Evolutionary conservation across 2,113 vertebrate species (phyloP).

Genomic region (Microcebus jonahi): DNA sequence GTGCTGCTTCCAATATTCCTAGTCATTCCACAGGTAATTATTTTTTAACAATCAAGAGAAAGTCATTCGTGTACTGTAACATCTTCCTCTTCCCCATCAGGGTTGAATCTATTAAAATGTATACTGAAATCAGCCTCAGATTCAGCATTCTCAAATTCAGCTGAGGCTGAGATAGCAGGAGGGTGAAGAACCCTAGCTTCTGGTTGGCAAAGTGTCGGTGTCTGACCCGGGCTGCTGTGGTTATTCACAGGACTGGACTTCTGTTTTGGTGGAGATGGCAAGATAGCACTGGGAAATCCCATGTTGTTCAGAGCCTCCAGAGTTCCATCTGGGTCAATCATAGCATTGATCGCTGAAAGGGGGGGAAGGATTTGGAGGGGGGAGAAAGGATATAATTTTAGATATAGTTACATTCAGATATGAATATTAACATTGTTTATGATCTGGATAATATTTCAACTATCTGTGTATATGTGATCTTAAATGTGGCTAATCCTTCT

Average conservation of each 20-base stretch:
- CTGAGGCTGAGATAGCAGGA: slow-evolving; percentile 69
- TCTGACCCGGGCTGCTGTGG: slow-evolving; percentile 78
- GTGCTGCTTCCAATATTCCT: slow-evolving; percentile 75
- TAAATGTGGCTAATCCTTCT: not conserved
- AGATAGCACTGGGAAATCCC: slow-evolving; percentile 87
- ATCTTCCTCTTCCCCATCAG: slow-evolving; percentile 92
- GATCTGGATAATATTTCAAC: not conserved
- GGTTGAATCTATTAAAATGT: slow-evolving; percentile 91
- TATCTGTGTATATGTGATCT: not conserved
- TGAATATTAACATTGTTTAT: not conserved
- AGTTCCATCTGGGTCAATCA: slow-evolving; percentile 98
- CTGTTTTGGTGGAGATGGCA: slow-evolving; percentile 86
- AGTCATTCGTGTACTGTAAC: slow-evolving; percentile 91
- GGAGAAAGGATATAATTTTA: not conserved
- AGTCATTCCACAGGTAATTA: slow-evolving; percentile 78
- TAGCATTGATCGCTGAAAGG: slow-evolving; percentile 93
- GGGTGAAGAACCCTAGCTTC: slow-evolving; percentile 84
- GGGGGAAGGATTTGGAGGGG: not conserved
- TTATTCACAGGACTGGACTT: slow-evolving; percentile 84
- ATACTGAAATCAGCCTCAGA: slow-evolving; percentile 88
- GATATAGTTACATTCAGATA: not conserved
- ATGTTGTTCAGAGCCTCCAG: slow-evolving; percentile 94
- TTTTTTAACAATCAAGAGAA: slow-evolving; percentile 68
- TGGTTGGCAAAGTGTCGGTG: slow-evolving; percentile 78
- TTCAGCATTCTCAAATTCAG: slow-evolving; percentile 83